Percentiles rank a stretch among this genome's conserved stretches.
Conservation (phyloP, 2,113 vertebrate genomes). For the Dendrocopos noguchii region DNA sequence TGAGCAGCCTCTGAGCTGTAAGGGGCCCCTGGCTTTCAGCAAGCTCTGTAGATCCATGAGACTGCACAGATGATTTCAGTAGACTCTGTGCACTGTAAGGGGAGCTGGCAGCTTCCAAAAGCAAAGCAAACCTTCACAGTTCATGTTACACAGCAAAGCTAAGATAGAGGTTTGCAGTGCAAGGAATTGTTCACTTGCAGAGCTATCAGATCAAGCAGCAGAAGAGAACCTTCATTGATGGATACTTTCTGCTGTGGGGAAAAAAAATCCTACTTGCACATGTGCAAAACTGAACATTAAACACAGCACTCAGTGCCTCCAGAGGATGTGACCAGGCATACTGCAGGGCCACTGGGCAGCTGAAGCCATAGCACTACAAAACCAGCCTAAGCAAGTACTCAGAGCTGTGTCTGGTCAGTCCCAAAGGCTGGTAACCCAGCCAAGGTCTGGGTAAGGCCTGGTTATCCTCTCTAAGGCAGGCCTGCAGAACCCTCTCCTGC, state of each 20-base stretch:
- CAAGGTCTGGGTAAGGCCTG: background rate
- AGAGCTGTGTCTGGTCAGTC: background rate
- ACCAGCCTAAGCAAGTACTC: background rate
- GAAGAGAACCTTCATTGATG: background rate
- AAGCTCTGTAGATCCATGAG: background rate
- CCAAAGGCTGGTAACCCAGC: background rate
- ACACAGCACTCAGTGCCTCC: background rate
- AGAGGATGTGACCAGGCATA: background rate
- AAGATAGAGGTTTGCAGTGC: background rate
- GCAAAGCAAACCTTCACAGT: background rate
- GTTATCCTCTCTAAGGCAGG: background rate
- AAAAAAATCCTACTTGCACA: background rate
- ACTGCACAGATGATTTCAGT: background rate
- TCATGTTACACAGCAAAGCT: background rate
- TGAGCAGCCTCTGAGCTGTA: background rate
- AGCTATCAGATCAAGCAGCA: background rate
- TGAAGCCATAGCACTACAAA: background rate
- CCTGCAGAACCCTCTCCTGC: background rate
- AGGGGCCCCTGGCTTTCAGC: constrained; percentile 1
- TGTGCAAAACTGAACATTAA: background rate
- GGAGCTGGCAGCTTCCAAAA: background rate
- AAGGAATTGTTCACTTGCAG: background rate
- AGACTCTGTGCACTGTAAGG: background rate
- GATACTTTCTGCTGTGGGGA: background rate
- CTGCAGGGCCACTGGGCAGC: background rate